Evolutionary conservation across 2,888 invertebrate genomes (phyloP).

Genomic region (Invenusta paracnida): DNA sequence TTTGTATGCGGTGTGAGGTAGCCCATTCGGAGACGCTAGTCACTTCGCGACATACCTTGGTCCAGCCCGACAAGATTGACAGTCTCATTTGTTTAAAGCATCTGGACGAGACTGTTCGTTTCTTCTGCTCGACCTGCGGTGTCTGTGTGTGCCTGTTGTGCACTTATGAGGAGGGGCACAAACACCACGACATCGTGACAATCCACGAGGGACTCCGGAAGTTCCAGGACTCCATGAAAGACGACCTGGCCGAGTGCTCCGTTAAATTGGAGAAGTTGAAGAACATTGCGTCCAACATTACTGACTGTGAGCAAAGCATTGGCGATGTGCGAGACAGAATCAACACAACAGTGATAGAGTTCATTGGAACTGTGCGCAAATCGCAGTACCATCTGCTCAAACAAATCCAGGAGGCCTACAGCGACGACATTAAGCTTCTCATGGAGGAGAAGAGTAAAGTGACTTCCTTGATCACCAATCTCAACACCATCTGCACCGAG

Average conservation of each 20-base stretch:
- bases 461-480: not conserved
- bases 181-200: not conserved
- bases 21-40: conserved; percentile 9
- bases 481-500: not conserved
- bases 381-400: not conserved
- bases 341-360: not conserved
- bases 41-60: not conserved
- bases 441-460: not conserved
- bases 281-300: not conserved
- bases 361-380: not conserved
- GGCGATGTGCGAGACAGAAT: not conserved
- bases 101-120: not conserved
- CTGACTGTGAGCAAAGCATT: not conserved
- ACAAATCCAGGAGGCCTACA: not conserved
- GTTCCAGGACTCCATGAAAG: not conserved
- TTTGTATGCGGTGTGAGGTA: not conserved
- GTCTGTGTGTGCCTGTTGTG: conserved; percentile 20
- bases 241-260: not conserved
- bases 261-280: not conserved
- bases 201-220: not conserved
- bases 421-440: not conserved
- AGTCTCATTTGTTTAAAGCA: not conserved
- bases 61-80: conserved; percentile 5
- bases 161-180: conserved; percentile 3
- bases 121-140: conserved; percentile 20